Percentiles rank a stretch among this genome's conserved stretches.
These are phyloP conservation scores for Perodicticus potto DNA, from an alignment of 2,797 vertebrate species.

Conservation along the genomic window DNA sequence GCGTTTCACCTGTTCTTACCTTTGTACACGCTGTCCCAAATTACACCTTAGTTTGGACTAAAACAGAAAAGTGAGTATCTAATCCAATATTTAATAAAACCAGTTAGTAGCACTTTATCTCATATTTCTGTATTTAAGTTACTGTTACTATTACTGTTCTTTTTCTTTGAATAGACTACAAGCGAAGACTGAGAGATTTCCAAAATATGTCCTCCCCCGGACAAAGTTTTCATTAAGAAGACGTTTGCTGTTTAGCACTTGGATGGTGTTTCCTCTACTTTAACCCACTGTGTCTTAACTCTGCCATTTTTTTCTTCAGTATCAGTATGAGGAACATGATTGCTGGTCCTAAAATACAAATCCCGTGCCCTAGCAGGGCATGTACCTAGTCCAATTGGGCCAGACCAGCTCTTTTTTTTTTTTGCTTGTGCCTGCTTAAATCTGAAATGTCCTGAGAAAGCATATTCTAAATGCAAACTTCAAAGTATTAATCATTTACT, in stretches of 20 bases:
- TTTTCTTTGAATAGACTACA: background rate
- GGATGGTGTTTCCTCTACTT: background rate
- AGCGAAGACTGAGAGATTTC: background rate
- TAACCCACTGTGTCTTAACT: background rate
- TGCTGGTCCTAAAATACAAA: background rate
- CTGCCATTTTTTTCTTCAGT: background rate
- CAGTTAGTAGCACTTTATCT: background rate
- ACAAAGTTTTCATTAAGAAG: background rate
- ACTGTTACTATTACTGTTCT: background rate
- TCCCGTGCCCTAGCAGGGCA: background rate
- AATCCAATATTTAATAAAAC: conserved; percentile 7
- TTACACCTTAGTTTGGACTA: background rate
- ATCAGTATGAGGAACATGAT: background rate
- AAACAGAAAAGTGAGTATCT: background rate
- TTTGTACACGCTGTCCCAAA: background rate
- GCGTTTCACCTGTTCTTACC: background rate
- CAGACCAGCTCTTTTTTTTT: background rate
- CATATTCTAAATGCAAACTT: background rate
- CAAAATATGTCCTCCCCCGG: background rate
- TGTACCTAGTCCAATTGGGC: background rate
- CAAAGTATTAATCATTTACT: background rate
- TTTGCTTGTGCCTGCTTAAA: background rate
- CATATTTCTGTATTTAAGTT: background rate
- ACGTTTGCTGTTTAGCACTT: background rate
- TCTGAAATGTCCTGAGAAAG: background rate